phyloP scores from a whole-genome alignment of 64 coral and sea anemone genomes.

The Montipora capricornis region DNA sequence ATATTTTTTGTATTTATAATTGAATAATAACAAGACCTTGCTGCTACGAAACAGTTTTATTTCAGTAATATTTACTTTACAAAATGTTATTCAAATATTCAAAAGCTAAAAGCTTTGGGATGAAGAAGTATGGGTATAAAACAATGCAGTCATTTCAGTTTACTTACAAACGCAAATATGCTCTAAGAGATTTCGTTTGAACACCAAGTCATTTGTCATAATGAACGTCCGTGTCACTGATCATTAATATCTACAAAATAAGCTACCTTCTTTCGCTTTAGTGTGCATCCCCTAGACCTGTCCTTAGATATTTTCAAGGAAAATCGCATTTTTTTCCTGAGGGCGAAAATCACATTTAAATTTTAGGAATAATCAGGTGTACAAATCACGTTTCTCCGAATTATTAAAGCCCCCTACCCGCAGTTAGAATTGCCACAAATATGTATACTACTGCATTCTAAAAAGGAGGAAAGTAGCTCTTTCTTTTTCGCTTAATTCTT shows the following conservation, averaged over 20 bases:
- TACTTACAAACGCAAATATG: not conserved
- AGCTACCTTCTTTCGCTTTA: not conserved
- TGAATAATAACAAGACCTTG: not conserved
- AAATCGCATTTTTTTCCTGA: not conserved
- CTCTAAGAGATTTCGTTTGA: not conserved
- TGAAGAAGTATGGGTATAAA: not conserved
- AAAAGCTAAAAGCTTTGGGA: not conserved
- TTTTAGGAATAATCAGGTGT: constrained; percentile 14
- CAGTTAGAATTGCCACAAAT: constrained; percentile 35
- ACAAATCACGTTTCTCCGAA: not conserved
- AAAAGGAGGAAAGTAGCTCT: too few relatives aligned
- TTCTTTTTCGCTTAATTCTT: too few relatives aligned
- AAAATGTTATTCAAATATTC: not conserved
- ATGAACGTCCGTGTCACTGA: not conserved
- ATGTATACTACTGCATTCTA: too few relatives aligned
- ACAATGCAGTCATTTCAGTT: not conserved
- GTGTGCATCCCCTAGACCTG: not conserved
- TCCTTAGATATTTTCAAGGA: not conserved
- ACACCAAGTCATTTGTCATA: not conserved
- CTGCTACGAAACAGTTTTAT: not conserved
- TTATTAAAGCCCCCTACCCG: constrained; percentile 18
- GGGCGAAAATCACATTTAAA: not conserved
- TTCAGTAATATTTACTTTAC: not conserved
- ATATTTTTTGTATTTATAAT: not conserved
- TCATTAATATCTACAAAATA: not conserved